Conservation (phyloP, 92 coral and sea anemone species). For the Nematostella vectensis region DNA sequence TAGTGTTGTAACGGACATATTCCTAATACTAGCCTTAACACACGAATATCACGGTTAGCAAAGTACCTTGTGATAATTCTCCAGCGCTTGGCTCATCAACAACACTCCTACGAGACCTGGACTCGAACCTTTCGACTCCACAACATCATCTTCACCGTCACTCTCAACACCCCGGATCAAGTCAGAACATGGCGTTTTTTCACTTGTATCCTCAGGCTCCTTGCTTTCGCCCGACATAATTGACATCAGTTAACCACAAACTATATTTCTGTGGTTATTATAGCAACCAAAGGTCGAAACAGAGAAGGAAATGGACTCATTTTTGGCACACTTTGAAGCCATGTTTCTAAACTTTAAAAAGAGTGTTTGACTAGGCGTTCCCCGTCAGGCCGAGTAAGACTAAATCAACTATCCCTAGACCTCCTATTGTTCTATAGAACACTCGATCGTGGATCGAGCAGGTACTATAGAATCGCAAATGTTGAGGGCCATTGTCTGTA, state of each 20-base stretch:
- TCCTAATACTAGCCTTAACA: too few relatives aligned
- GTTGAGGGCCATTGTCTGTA: too few relatives aligned
- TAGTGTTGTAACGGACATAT: too few relatives aligned
- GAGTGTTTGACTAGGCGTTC: constrained; percentile 1
- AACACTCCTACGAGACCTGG: constrained; percentile 16
- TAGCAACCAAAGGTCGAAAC: too few relatives aligned
- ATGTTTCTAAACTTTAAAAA: neutral
- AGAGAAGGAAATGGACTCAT: too few relatives aligned
- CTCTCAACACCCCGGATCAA: neutral
- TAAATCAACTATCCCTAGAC: neutral
- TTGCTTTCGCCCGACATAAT: constrained; percentile 14
- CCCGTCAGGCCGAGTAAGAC: neutral
- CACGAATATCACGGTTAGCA: too few relatives aligned
- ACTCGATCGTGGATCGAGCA: too few relatives aligned
- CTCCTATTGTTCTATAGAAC: too few relatives aligned
- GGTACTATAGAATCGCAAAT: too few relatives aligned
- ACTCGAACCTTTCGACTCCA: neutral
- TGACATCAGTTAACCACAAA: constrained; percentile 8
- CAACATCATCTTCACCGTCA: too few relatives aligned
- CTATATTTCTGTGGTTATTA: constrained; percentile 8
- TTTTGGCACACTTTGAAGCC: constrained; percentile 9
- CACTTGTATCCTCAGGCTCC: constrained; percentile 10
- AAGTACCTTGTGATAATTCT: constrained; percentile 13
- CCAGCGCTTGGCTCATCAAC: constrained; percentile 25
- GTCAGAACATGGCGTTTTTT: constrained; percentile 7